Percentiles rank a stretch among this genome's conserved stretches.
These are phyloP conservation scores for Tetrax tetrax DNA, from an alignment of 2,113 vertebrate genomes.

Conservation along the genomic window DNA sequence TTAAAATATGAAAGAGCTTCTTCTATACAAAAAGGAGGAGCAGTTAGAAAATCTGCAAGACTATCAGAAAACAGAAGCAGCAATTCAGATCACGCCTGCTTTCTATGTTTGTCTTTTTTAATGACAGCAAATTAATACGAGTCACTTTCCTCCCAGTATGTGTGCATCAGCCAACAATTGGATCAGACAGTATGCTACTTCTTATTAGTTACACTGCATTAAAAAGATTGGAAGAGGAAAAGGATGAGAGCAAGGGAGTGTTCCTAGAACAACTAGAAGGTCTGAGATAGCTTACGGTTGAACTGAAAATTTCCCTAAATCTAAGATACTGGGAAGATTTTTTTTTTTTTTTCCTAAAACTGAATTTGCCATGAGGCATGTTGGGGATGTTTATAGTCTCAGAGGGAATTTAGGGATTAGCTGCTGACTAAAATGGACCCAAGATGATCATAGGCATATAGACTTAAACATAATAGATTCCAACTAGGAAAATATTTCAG, in stretches of 20 bases:
- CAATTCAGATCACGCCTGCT: neutral
- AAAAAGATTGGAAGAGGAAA: neutral
- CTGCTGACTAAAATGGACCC: neutral
- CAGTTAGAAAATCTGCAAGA: neutral
- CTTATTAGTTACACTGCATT: constrained; percentile 51
- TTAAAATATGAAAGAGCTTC: neutral
- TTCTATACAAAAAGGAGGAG: neutral
- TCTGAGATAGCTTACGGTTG: neutral
- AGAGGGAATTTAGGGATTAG: neutral
- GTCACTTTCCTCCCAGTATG: constrained; percentile 15
- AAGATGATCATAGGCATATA: neutral
- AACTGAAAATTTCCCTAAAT: neutral
- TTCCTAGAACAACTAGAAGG: neutral
- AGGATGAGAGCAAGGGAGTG: neutral
- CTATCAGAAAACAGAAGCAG: neutral
- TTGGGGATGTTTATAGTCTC: neutral
- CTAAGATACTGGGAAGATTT: neutral
- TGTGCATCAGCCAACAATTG: constrained; percentile 30
- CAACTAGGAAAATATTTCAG: neutral
- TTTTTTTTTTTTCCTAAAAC: neutral
- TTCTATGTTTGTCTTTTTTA: constrained; percentile 38
- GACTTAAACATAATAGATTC: neutral
- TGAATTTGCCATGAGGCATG: neutral
- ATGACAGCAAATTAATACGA: constrained; percentile 46
- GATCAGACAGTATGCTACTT: constrained; percentile 27